phyloP scores from a whole-genome alignment of 2,797 vertebrate species.

The Periparus ater region DNA sequence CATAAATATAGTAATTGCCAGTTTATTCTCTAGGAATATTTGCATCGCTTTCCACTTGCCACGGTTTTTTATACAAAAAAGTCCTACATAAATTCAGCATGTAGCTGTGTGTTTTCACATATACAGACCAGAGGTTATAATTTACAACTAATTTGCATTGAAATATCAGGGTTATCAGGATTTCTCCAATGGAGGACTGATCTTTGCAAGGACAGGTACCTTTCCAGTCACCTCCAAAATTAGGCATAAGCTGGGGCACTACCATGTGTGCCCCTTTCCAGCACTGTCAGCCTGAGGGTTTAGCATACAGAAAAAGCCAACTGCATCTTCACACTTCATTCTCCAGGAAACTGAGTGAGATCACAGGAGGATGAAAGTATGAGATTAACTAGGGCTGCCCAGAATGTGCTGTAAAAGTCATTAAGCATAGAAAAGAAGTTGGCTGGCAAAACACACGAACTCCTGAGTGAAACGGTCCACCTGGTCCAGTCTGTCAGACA shows the following conservation, averaged over 20 bases:
- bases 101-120: neutral
- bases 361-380: constrained; percentile 5
- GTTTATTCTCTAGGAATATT: neutral
- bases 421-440: neutral
- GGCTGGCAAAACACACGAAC: neutral
- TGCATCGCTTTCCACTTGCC: neutral
- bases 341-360: constrained; percentile 10
- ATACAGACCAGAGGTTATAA: neutral
- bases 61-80: neutral
- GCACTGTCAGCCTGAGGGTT: neutral
- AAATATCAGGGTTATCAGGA: neutral
- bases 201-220: neutral
- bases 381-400: constrained; percentile 7
- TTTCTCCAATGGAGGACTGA: neutral
- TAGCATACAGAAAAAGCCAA: neutral
- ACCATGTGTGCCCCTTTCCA: neutral
- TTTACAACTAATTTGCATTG: neutral
- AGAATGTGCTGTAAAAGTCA: constrained; percentile 31
- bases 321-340: constrained; percentile 18
- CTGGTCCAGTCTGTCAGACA: neutral
- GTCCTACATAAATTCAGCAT: neutral
- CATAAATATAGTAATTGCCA: neutral
- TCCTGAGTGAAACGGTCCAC: neutral
- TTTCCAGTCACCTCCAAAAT: neutral
- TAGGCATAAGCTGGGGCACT: neutral